phyloP scores from a whole-genome alignment of 1,140 invertebrate genomes.

The Trichonephila clavipes region DNA sequence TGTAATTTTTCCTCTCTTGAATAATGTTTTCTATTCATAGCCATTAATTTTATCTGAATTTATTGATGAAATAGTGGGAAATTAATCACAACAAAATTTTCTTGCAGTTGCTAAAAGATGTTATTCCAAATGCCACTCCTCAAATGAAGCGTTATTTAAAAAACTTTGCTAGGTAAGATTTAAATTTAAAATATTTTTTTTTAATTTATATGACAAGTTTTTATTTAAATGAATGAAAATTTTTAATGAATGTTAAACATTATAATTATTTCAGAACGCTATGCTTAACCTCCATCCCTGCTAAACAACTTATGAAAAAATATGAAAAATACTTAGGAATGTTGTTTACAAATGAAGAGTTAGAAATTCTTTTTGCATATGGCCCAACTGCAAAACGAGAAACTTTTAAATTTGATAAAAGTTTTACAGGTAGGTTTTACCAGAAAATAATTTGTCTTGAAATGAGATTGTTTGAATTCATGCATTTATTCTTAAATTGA shows the following conservation, averaged over 20 bases:
- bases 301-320: constrained; percentile 72
- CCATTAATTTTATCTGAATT: no score
- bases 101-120: constrained; percentile 72
- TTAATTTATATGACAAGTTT: neutral
- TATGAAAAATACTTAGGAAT: constrained; percentile 60
- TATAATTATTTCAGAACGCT: constrained; percentile 36
- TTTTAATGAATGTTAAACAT: no score
- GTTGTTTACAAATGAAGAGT: constrained; percentile 58
- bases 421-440: constrained; percentile 63
- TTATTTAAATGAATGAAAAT: neutral
- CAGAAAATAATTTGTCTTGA: no score
- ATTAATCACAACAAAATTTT: no score
- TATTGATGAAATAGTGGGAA: no score
- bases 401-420: constrained; percentile 71
- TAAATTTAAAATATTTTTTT: neutral
- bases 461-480: no score
- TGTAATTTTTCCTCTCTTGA: no score
- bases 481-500: no score
- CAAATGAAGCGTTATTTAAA: constrained; percentile 78
- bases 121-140: constrained; percentile 55
- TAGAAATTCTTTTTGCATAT: constrained; percentile 70
- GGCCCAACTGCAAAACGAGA: constrained; percentile 64
- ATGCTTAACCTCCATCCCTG: constrained; percentile 68
- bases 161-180: constrained; percentile 75
- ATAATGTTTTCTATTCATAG: no score